Evolutionary conservation across 2,113 vertebrate genomes (phyloP).

Genomic region (Cynocephalus volans): DNA sequence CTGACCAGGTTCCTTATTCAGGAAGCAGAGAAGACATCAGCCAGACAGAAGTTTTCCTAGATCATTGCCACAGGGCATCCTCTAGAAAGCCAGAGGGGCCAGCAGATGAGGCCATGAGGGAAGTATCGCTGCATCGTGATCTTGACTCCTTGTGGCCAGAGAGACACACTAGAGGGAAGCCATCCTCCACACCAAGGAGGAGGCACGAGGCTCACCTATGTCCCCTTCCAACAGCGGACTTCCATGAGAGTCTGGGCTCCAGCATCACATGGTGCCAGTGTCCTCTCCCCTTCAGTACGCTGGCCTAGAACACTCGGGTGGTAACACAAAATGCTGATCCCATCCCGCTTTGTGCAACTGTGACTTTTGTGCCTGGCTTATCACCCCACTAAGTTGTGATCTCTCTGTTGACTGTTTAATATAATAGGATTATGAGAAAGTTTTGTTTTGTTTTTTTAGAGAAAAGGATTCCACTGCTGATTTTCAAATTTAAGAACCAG

Average conservation of each 20-base stretch:
- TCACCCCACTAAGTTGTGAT: not conserved
- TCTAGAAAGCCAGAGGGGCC: not conserved
- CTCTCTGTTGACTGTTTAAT: not conserved
- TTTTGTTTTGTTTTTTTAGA: not conserved
- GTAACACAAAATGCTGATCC: not conserved
- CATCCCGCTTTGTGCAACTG: not conserved
- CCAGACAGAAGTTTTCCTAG: not conserved
- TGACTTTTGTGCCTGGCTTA: not conserved
- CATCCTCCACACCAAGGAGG: too few relatives aligned
- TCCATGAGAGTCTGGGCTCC: not conserved
- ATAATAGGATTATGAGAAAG: not conserved
- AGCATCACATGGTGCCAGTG: not conserved
- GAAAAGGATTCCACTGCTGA: not conserved
- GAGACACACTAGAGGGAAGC: not conserved
- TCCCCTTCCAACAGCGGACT: not conserved
- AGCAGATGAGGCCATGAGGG: not conserved
- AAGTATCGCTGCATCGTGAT: not conserved
- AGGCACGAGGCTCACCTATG: not conserved
- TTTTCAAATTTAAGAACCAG: slow-evolving; percentile 14
- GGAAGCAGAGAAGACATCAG: not conserved
- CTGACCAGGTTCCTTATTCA: not conserved
- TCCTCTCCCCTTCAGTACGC: not conserved
- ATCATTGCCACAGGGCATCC: not conserved
- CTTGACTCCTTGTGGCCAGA: not conserved
- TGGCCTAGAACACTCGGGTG: not conserved